A percentile compares a stretch with the other conserved stretches of the same genome.
These are phyloP conservation scores for Temnothorax ravouxi DNA, from an alignment of 2,888 invertebrate species.

Conservation along the genomic window DNA sequence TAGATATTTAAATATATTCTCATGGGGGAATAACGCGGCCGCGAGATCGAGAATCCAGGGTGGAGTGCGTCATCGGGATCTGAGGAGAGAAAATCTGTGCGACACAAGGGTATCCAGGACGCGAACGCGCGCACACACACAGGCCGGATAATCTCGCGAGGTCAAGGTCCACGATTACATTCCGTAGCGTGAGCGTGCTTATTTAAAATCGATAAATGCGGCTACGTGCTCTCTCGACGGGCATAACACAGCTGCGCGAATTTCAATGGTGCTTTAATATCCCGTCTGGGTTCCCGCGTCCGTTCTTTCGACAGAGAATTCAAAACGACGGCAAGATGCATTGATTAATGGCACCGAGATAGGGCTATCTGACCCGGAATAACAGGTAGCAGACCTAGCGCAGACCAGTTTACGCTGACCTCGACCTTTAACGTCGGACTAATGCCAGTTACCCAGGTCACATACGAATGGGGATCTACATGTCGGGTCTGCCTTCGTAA, in stretches of 20 bases:
- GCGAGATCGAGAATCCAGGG: neutral
- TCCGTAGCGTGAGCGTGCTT: slow-evolving; percentile 30
- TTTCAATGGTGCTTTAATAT: slow-evolving; percentile 1
- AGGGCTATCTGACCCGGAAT: slow-evolving; percentile 35
- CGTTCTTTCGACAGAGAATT: neutral
- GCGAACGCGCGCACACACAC: neutral
- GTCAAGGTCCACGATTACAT: slow-evolving; percentile 62
- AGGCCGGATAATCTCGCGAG: slow-evolving; percentile 36
- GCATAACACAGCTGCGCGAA: neutral
- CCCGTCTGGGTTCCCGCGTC: neutral
- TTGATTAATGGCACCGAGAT: neutral
- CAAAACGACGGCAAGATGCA: neutral
- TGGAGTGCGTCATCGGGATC: neutral
- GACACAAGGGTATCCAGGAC: slow-evolving; percentile 21
- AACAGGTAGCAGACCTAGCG: slow-evolving; percentile 31
- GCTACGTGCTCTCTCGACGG: slow-evolving; percentile 6
- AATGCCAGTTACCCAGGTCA: slow-evolving; percentile 47
- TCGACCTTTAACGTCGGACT: slow-evolving; percentile 61
- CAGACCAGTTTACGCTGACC: slow-evolving; percentile 59
- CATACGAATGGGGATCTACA: slow-evolving; percentile 54
- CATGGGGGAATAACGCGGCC: neutral
- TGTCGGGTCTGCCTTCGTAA: slow-evolving; percentile 61
- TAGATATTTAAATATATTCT: slow-evolving; percentile 33
- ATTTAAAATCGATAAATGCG: slow-evolving; percentile 53
- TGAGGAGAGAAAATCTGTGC: slow-evolving; percentile 1